Evolutionary conservation across 2,888 invertebrate species (phyloP), one percentile per base, ranked within the genome.

Genomic region (Chouioia cunea): DNA sequence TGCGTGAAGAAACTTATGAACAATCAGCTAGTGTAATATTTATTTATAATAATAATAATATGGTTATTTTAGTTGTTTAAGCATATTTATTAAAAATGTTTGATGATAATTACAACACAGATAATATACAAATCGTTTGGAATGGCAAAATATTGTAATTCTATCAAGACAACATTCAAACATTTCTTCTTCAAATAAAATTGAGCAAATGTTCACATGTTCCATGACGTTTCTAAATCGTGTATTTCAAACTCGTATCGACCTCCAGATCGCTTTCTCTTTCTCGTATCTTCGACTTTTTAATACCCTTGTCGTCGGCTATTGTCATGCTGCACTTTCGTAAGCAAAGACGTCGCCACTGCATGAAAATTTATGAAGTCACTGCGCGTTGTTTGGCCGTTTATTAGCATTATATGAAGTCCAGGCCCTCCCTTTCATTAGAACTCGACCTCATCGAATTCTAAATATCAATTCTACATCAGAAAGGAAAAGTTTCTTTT

Each of bases 351-450:
- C 46, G 53, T 16, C 59, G 52, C 43, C 14, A 52, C 52, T 65
- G 50, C 60, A 68, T 68, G 22, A 68, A 62, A 68, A 68, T 68
- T 68, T 68, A 68, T 68, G 62, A 62, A 56, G 16, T 62, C 27
- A 36, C 67, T 50, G 43, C n/a, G 4, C 56, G 23, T 10, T 48
- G 44, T 66, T 56, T 59, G 18, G n/a, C 12, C 12, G 27, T 62
- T 62, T 62, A 68, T 68, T 68, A 62, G 62, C 62, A 68, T 62
- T 67, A 48, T 57, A 62, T 27, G 27, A 60, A 60, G 15, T 53
- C 15, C 16, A 6, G 16, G 47, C 50, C 22, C 10, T 23, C 53
- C 59, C 43, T 58, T 53, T 43, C 59, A 53, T 67, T 47, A 52
- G 44, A 12, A 4, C 16, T 14, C 44, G 56, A 68, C 62, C 56